Evolutionary conservation across 2,113 vertebrate genomes (phyloP), one percentile per base, ranked within the genome.

Genomic region (Heteronetta atricapilla): DNA sequence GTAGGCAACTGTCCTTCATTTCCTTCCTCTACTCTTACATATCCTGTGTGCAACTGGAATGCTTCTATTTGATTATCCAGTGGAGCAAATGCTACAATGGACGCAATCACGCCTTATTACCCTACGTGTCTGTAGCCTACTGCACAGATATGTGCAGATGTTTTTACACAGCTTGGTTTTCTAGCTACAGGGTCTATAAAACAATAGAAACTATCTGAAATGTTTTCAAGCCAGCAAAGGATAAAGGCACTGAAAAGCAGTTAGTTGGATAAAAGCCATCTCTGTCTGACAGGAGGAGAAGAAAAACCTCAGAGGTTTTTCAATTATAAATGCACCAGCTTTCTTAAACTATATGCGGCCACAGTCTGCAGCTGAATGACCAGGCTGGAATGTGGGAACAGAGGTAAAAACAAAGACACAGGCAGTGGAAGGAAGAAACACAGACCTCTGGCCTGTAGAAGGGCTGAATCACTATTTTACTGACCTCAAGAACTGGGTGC

Each of bases 161-260:
- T 80, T 93, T 93, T 96, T 85, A 89, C 85, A 95, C 74, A 89
- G 86, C 63, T 77, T 88, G 82, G 21, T 8, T 95, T 95, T 96
- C 91, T 95, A 95, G 90, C 94, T 92, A 95, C 81, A 87, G 91
- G 81, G 77, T 85, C 83, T 86, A 90, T 80, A 91, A 97, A 95
- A 95, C 95, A 96, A 96, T 77, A 95, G 94, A 89, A 88, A 88
- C 84, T 92, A 95, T 93, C 83, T 64, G 88, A 93, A 87, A 92
- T 73, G 81, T 91, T 95, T 95, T 93, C 86, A 94, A 92, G 93
- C 90, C 95, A 95, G 68, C 68, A 88, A 85, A 90, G 91, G 86
- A 96, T 93, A 95, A 97, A 95, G 75, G 89, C 86, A 63, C 83
- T 82, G 74, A 91, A 95, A 95, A 95, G 90, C 88, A 95, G 94